phyloP scores from a whole-genome alignment of 1,140 invertebrate genomes.

The Nylanderia fulva region DNA sequence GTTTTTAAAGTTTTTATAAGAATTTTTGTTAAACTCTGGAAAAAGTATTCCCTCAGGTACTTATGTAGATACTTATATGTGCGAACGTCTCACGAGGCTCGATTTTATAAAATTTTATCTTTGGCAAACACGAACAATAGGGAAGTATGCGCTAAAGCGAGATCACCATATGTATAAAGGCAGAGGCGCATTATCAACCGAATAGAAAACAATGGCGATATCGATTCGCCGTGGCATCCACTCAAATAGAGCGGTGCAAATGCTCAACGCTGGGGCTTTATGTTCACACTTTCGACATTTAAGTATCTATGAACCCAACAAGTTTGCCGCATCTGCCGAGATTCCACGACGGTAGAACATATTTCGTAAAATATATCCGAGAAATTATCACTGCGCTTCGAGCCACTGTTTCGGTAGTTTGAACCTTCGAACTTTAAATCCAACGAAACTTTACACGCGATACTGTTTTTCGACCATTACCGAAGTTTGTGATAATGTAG shows the following conservation, averaged over 20 bases:
- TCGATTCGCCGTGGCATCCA: constrained; percentile 64
- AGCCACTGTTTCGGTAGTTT: background rate
- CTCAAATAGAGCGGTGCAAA: background rate
- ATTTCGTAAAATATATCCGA: constrained; percentile 50
- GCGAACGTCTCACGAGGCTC: background rate
- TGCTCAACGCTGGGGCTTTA: constrained; percentile 31
- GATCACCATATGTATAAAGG: constrained; percentile 31
- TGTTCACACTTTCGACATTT: constrained; percentile 53
- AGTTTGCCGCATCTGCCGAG: constrained; percentile 52
- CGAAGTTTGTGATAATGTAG: background rate
- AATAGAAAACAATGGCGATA: constrained; percentile 75
- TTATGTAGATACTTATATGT: too few species aligned
- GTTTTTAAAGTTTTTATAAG: too few species aligned
- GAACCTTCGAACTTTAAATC: constrained; percentile 15
- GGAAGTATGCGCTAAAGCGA: constrained; percentile 58
- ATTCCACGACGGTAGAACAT: constrained; percentile 39
- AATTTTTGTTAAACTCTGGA: too few species aligned
- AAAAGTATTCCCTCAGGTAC: too few species aligned
- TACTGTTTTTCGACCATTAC: background rate
- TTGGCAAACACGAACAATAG: constrained; percentile 42
- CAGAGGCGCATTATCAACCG: constrained; percentile 66
- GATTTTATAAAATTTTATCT: constrained; percentile 40
- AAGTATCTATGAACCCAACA: constrained; percentile 65
- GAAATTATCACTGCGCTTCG: constrained; percentile 35
- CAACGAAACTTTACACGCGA: background rate